Base-by-base conservation (phyloP, 2,797 vertebrate genomes). In the Coranthus polyacanthus region DNA sequence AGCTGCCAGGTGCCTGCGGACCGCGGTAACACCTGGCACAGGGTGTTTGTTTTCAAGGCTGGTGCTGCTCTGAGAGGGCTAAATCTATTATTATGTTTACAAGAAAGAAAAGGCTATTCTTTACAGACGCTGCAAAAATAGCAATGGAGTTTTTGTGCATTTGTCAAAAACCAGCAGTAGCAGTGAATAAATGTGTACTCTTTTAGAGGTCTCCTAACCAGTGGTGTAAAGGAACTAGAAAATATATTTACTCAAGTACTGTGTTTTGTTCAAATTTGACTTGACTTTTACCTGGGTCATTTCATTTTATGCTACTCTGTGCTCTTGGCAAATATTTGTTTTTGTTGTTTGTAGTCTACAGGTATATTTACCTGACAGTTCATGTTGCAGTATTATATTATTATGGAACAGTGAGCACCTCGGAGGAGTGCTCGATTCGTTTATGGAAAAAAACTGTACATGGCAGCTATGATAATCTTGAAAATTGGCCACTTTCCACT, bases 21-120 rank as follows among this genome's bases (percentile, higher is more conserved):
- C 43, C 21, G 52, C 38, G 49, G 12, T 12, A 18, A 76, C 71
- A 83, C 75, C 79, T 74, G 68, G 60, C 44, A 55, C 13, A 61
- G 20, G 24, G 62, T 51, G 70, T 72, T 66, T 64, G 72, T 61
- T 81, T 76, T 85, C 76, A 72, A 82, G 66, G 79, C 69, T 17
- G 18, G 17, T 12, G 29, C 17, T 50, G 58, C 56, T 42, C 70
- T 36, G 17, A 55, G 49, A 74, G 63, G 62, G 29, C 55, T 20
- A 36, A 78, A 67, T 75, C 78, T 65, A 62, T 79, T 57, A 72
- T 64, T 74, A 51, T 57, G 59, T 53, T 63, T 64, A 20, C 12
- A 46, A 47, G 57, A 6, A 15, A 24, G 15, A 15, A 58, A 24
- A 63, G 41, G 26, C 43, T 29, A 0, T 2, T 24, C 34, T 12